Evolutionary conservation across 2,797 vertebrate genomes (phyloP), one percentile per base, ranked within the genome.

Genomic region (Poecilia wingei): DNA sequence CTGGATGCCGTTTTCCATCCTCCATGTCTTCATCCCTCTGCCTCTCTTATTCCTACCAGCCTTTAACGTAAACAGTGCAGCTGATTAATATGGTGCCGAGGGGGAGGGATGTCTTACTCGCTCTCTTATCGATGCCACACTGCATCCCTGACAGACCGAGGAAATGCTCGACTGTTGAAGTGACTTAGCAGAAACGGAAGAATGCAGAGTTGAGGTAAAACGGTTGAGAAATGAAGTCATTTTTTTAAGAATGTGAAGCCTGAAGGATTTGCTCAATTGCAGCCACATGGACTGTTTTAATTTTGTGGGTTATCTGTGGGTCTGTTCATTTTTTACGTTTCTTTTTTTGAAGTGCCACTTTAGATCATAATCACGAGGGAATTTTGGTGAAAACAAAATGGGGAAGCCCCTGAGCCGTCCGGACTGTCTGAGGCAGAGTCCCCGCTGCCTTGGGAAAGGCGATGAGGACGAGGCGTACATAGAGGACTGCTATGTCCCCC

Each of bases 391-490:
- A 78, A 80, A 80, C 87, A 91, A 73, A 76, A 99, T 99, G 98
- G 98, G 98, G 93, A 99, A 99, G 92, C 98, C 98, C 86, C 96
- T 99, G 79, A 99, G 98, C 94, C 95, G 98, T 74, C 98, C 98
- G 9, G 98, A 99, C 95, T 99, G 98, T 95, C 95, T 99, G 93
- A 96, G 98, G 93, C 97, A 98, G 94, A 99, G 97, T 92, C 97
- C 97, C 72, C 95, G 97, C 73, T 99, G 98, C 89, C 95, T 99
- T 84, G 98, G 98, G 61, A 99, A 99, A 91, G 97, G 97, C 0
- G 98, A 99, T 31, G 98, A 99, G 72, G 98, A 99, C 72, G 98
- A 99, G 81, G 97, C 97, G 0, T 99, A 99, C 90, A 99, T 99
- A 77, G 98, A 99, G 88, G 98, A 99, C 85, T 99, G 98, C 90